Evolutionary conservation across 2,113 vertebrate species (phyloP), one percentile per base, ranked within the genome.

Genomic region (Brachyhypopomus gauderio): DNA sequence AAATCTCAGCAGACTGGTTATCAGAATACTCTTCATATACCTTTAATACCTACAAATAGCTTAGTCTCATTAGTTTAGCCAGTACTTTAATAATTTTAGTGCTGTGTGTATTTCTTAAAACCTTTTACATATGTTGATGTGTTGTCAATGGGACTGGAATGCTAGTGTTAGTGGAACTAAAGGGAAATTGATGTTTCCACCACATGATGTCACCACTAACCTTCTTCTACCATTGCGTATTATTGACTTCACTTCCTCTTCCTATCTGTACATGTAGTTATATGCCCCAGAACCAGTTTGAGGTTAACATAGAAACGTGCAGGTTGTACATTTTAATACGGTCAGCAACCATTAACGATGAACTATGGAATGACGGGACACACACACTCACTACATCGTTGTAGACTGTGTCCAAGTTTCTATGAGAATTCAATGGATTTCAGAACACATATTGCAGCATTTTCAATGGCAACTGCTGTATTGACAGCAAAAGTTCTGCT

Each of bases 181-280:
- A 59, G 8, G 27, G 74, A 64, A 69, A 77, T 77, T 72, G 69
- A 66, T 48, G 7, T 14, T 23, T 69, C 63, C 69, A 14, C 84
- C 84, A 83, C 84, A 77, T 36, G 84, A 70, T 79, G 84, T 85
- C 84, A 85, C 59, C 77, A 38, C 84, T 77, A n/a, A 45, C 77
- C 22, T 67, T 72, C 34, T 67, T n/a, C 17, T 56, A 12, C 17
- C 3, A 62, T 6, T 55, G 12, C 11, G 5, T 8, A 11, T n/a
- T 23, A 56, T 5, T 73, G 25, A 4, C 63, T 59, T 70, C 23
- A 5, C 36, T 5, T 14, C 17, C 8, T 45, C n/a, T 41, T 70
- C 0, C 38, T 52, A 52, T 45, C 19, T 7, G 8, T 48, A 19
- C 23, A 52, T 27, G 12, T 23, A 34, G 34, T 30, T 19, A 11